Evolutionary conservation across 2,888 invertebrate genomes (phyloP), one percentile per base, ranked within the genome.

Genomic region (Aelia acuminata): DNA sequence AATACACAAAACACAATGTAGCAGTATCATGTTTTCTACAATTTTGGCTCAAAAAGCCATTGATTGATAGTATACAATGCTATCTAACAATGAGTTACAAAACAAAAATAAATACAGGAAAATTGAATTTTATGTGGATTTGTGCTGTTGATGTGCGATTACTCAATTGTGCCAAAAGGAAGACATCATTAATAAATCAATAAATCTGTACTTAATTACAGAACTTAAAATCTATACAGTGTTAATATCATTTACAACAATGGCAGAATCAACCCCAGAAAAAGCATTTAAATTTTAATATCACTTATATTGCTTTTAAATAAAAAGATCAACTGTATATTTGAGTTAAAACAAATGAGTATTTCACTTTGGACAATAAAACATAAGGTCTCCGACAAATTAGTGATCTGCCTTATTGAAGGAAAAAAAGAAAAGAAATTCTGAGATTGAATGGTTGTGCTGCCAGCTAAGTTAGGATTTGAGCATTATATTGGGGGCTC

Each of bases 1-100:
- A 88, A 88, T 88, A 88, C 88, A 88, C 88, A 85, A 88, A 88
- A 86, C 86, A 86, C 86, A 88, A 87, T 84, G 84, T 88, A 87
- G 88, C 88, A 87, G 84, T 87, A 88, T 87, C 50, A 84, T 86
- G 35, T 87, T 84, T 43, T 88, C 87, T 88, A 84, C 88, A 85
- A 85, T 85, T 47, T 49, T 50, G 85, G 53, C 57, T 70, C 49
- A 26, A 47, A 70, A 49, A 85, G 85, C 85, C 85, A 35, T 70
- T 70, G 49, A 85, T 31, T 63, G 85, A 57, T 85, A 85, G 85
- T 85, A 57, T 35, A 70, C 88, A 70, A 88, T 70, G 70, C 88
- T 88, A 88, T 53, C 88, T 75, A 85, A 88, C 57, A 84, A 86
- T 43, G 48, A 86, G 35, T 80, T 63, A 87, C 75, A 87, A 86